These are phyloP conservation scores for Elephantulus edwardii DNA, from an alignment of 2,113 vertebrate genomes.

Conservation along the genomic window DNA sequence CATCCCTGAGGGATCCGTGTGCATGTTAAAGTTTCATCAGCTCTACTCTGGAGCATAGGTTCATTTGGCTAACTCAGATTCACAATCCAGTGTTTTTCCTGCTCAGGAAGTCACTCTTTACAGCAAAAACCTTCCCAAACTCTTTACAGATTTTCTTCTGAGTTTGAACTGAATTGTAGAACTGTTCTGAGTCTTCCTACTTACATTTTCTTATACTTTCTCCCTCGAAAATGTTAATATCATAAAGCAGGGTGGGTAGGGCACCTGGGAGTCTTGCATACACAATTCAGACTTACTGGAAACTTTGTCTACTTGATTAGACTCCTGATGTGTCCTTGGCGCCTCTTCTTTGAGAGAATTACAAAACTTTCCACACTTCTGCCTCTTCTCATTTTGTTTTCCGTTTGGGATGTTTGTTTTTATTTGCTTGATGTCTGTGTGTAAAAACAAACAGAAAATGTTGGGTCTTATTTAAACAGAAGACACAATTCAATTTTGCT, in stretches of 20 bases:
- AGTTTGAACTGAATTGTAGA: neutral
- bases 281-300: neutral
- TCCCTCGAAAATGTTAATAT: neutral
- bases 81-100: neutral
- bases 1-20: neutral
- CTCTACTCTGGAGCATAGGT: neutral
- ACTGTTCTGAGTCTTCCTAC: neutral
- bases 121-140: neutral
- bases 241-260: neutral
- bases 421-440: conserved; percentile 70
- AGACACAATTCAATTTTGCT: conserved; percentile 63
- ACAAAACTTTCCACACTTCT: conserved; percentile 68
- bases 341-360: conserved; percentile 59
- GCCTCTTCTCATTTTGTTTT: conserved; percentile 73
- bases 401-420: conserved; percentile 69
- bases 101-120: neutral
- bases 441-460: conserved; percentile 61
- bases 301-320: conserved; percentile 36
- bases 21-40: neutral
- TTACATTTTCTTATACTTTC: neutral
- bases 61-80: neutral
- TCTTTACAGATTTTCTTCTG: neutral
- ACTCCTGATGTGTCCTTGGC: conserved; percentile 60
- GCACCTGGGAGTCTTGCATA: neutral
- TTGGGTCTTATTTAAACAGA: conserved; percentile 63